Evolutionary conservation across 2,797 vertebrate genomes (phyloP), one percentile per base, ranked within the genome.

Genomic region (Threskiornis aethiopicus): DNA sequence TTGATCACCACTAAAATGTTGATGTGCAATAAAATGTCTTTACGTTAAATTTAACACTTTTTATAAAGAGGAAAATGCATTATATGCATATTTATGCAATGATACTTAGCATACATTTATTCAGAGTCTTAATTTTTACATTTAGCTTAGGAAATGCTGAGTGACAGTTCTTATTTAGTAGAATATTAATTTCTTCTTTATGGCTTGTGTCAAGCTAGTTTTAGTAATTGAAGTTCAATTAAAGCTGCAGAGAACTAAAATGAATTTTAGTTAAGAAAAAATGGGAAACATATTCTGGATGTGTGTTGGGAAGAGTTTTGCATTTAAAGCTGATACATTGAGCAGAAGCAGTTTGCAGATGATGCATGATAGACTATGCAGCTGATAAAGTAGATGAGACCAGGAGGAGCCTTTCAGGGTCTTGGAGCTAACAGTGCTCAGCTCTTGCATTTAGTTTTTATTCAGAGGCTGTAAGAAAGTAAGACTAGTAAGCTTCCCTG

Each of bases 181-280:
- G 93, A 88, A 88, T 95, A 84, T 95, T 96, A 95, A 96, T 95
- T 97, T 94, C 54, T 93, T 90, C 86, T 95, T 90, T 58, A 61
- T 96, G 93, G 89, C 79, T 95, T 94, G 52, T 95, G 85, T 95
- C 92, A 95, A 92, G 85, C 85, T 93, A 84, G 96, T 88, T 96
- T 94, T 86, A 84, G 85, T 96, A 97, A 97, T 90, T 95, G 91
- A 87, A 95, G 93, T 93, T 96, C 95, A 95, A 93, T 96, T 96
- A 96, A 90, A 88, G 35, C 87, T 90, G 58, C 0, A 10, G 55
- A 96, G 89, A 90, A 78, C 42, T 90, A 64, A 90, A 95, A 95
- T 94, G 72, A 86, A 58, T 94, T 96, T 78, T 65, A 84, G 76
- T 94, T 76, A 76, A 72, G 86, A 54, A 87, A 81, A 95, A 91